A percentile compares a stretch with the other conserved stretches of the same genome.
These are phyloP conservation scores for Camponotus vicinus DNA, from an alignment of 1,140 invertebrate genomes.

Conservation along the genomic window DNA sequence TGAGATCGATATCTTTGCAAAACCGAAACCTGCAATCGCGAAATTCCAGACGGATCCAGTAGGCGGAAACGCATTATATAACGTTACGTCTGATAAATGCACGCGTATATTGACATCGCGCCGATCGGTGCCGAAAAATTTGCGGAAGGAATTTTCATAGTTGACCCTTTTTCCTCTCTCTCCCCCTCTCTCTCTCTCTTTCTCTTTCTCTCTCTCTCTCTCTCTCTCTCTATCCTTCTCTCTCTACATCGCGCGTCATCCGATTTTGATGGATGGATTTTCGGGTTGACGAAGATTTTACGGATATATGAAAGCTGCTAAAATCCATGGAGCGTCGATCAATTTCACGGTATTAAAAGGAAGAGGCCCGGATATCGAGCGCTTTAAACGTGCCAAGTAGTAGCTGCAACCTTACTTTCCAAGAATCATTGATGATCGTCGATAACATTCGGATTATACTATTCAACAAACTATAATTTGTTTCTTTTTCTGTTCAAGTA, in stretches of 20 bases:
- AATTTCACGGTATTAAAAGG: slow-evolving; percentile 77
- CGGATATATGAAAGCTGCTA: slow-evolving; percentile 68
- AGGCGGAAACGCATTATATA: not conserved
- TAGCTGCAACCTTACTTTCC: slow-evolving; percentile 29
- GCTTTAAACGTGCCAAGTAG: slow-evolving; percentile 55
- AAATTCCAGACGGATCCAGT: slow-evolving; percentile 13
- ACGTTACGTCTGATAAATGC: slow-evolving; percentile 10
- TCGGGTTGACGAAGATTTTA: slow-evolving; percentile 74
- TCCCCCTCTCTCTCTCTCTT: no score
- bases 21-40: slow-evolving; percentile 18
- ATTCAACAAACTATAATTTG: slow-evolving; percentile 9
- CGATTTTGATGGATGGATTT: slow-evolving; percentile 69
- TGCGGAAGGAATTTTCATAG: slow-evolving; percentile 49
- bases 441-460: slow-evolving; percentile 18
- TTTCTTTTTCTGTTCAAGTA: not conserved
- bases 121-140: slow-evolving; percentile 27
- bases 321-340: slow-evolving; percentile 73
- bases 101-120: not conserved
- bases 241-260: not conserved
- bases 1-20: slow-evolving; percentile 46
- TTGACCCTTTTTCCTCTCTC: not conserved
- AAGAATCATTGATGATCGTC: slow-evolving; percentile 42
- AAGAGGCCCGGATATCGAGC: slow-evolving; percentile 61
- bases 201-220: no score
- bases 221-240: not conserved